These are phyloP conservation scores for Lucilia cuprina DNA, from an alignment of 1,140 invertebrate species.

Conservation along the genomic window DNA sequence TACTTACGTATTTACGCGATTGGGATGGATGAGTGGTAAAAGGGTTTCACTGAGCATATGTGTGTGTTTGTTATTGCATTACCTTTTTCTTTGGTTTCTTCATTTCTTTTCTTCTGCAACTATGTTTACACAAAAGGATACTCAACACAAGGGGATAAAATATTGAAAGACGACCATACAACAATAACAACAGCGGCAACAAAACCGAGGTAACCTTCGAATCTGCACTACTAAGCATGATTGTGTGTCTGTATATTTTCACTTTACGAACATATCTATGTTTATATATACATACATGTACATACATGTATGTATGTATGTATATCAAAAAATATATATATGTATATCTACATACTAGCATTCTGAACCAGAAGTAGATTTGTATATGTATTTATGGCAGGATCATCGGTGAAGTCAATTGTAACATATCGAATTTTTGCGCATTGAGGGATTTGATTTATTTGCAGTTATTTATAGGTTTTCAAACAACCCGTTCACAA, in stretches of 20 bases:
- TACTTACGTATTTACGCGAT: not conserved
- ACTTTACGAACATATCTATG: not conserved
- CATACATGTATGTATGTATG: not conserved
- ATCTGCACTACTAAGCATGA: not conserved
- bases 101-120: conserved; percentile 31
- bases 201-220: not conserved
- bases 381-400: conserved; percentile 19
- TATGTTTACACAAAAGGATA: conserved; percentile 40
- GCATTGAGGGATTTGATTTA: conserved; percentile 42
- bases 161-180: conserved; percentile 23
- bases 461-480: conserved; percentile 41
- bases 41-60: not conserved
- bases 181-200: not conserved
- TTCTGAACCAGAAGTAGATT: not conserved
- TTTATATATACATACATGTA: not conserved
- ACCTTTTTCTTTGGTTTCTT: conserved; percentile 15
- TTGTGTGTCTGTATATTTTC: not conserved
- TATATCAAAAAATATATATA: no score
- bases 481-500: conserved; percentile 36
- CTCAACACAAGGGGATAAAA: conserved; percentile 38
- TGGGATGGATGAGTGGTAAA: not conserved
- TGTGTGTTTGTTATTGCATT: not conserved
- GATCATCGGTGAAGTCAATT: conserved; percentile 40
- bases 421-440: conserved; percentile 40
- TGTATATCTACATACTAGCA: no score